phyloP scores from a whole-genome alignment of 2,797 vertebrate genomes.

The Erethizon dorsatum region DNA sequence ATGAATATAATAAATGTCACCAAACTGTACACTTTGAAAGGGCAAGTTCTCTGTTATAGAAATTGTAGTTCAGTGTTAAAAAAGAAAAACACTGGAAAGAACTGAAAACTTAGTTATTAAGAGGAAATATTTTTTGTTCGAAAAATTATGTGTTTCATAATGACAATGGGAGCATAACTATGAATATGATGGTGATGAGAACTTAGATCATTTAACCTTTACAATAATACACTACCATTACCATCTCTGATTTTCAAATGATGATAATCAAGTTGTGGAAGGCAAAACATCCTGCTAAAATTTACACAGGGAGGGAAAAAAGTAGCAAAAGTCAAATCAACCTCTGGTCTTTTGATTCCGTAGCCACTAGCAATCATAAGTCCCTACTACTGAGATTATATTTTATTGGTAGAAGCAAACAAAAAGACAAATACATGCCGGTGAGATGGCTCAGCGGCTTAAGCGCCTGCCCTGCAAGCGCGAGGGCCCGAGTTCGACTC shows the following conservation, averaged over 20 bases:
- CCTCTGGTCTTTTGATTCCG: neutral
- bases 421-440: neutral
- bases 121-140: neutral
- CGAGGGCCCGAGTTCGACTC: too few species aligned
- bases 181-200: neutral
- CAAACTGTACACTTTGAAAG: constrained; percentile 1
- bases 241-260: neutral
- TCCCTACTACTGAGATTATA: neutral
- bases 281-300: neutral
- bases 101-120: neutral
- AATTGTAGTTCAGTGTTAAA: neutral
- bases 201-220: neutral
- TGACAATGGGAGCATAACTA: neutral
- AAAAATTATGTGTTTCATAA: neutral
- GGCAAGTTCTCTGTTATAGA: neutral
- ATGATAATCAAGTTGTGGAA: neutral
- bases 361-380: neutral
- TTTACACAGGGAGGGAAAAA: neutral
- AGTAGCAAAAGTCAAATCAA: constrained; percentile 38
- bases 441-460: too few species aligned
- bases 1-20: neutral
- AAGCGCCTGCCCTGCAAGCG: too few species aligned
- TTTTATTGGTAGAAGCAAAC: neutral
- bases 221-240: neutral
- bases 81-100: neutral